Evolutionary conservation across 2,113 vertebrate species (phyloP), one percentile per base, ranked within the genome.

Genomic region (Zosterops pallidus): DNA sequence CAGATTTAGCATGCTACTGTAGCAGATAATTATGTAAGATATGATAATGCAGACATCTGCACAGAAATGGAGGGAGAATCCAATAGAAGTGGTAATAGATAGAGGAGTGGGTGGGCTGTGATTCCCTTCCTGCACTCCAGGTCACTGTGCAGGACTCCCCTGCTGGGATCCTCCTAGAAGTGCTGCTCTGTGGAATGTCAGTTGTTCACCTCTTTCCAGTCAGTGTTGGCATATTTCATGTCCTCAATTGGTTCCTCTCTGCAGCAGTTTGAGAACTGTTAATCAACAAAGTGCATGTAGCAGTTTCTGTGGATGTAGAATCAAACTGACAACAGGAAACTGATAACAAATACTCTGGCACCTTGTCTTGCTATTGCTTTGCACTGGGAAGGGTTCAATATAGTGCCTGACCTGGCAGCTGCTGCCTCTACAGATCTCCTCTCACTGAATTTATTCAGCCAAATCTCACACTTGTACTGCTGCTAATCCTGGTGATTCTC

Each of bases 191-290:
- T 52, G 31, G 29, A 46, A 25, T 6, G 7, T 21, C 33, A 17
- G 7, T 16, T 57, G 9, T 70, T 83, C 62, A 5, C 20, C 23
- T 74, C 33, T 81, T 67, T 50, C 33, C 56, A 35, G 41, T 14
- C 1, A 0, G 4, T 25, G 35, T 29, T 79, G 24, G 6, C n/a
- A 2, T 4, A 3, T 64, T 44, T 25, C 6, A 1, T 11, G 6
- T 46, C 59, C 78, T 78, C 35, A 8, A 4, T 59, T 26, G 3
- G 3, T 22, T 91, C 39, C 39, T 55, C 35, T 64, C 25, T 33
- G 69, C 26, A 76, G 39, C 60, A 71, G 3, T 50, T 82, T 37
- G 68, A 67, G 52, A 70, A 4, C 18, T 59, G 1, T 11, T 37
- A 52, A 67, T 65, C 39, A 44, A 31, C 19, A 17, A 75, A 68